Evolutionary conservation across 2,888 invertebrate species (phyloP).

Genomic region (Andrena bicolor): DNA sequence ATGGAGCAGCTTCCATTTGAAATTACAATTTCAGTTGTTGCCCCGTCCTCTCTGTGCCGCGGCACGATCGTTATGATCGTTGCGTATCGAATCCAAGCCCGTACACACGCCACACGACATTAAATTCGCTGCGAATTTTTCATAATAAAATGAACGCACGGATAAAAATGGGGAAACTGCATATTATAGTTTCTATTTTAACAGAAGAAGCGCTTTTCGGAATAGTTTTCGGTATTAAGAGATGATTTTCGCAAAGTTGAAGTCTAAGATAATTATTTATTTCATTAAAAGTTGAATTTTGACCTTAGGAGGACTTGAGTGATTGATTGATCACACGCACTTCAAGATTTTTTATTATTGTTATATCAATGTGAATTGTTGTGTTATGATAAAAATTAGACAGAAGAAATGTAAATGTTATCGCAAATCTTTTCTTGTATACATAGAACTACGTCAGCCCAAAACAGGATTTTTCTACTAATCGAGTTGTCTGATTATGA

Average conservation of each 20-base stretch:
- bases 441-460: background rate
- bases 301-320: too few relatives aligned
- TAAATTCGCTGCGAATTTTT: conserved; percentile 7
- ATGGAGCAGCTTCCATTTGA: conserved; percentile 69
- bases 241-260: too few relatives aligned
- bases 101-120: conserved; percentile 20
- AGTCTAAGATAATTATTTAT: too few relatives aligned
- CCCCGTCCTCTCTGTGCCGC: conserved; percentile 42
- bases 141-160: conserved; percentile 22
- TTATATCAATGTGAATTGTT: too few relatives aligned
- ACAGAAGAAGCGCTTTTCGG: background rate
- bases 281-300: too few relatives aligned
- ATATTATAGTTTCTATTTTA: background rate
- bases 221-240: background rate
- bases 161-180: background rate
- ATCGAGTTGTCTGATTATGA: conserved; percentile 4
- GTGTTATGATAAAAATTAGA: too few relatives aligned
- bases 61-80: conserved; percentile 64
- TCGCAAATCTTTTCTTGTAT: too few relatives aligned
- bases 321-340: too few relatives aligned
- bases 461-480: background rate
- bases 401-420: too few relatives aligned
- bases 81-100: conserved; percentile 15
- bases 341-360: too few relatives aligned
- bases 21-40: conserved; percentile 72